Conservation (phyloP, 2,888 invertebrate genomes). For the Prosopocoilus inquinatus region DNA sequence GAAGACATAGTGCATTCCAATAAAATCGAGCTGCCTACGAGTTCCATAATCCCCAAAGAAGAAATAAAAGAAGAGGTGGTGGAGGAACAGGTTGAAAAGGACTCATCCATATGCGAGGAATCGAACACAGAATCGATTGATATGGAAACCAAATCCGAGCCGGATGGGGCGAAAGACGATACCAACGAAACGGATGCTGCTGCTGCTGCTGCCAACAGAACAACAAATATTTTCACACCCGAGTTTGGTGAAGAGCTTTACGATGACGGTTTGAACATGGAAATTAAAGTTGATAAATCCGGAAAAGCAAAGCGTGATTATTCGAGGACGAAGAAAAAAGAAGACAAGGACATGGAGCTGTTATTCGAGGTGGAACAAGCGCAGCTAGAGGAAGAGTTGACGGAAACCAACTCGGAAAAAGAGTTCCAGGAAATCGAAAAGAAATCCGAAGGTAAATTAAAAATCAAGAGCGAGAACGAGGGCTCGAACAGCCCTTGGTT, state of each 20-base stretch:
- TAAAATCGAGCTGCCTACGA: conserved; percentile 12
- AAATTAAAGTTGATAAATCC: conserved; percentile 61
- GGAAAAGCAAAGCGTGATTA: conserved; percentile 64
- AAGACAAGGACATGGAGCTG: conserved; percentile 52
- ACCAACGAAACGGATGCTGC: conserved; percentile 14
- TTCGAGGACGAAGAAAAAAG: conserved; percentile 54
- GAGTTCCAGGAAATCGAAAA: conserved; percentile 35
- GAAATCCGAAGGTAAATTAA: conserved; percentile 36
- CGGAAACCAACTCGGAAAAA: conserved; percentile 31
- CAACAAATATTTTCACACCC: conserved; percentile 30
- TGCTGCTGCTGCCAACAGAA: conserved; percentile 15
- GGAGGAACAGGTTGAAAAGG: conserved; percentile 29
- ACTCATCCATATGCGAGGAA: conserved; percentile 22
- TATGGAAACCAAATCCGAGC: conserved; percentile 31
- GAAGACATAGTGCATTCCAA: conserved; percentile 43
- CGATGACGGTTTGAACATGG: conserved; percentile 52
- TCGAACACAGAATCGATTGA: conserved; percentile 25
- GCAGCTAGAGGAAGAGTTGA: conserved; percentile 40
- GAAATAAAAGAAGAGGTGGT: conserved; percentile 24
- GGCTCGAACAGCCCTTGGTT: conserved; percentile 58
- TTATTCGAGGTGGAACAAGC: conserved; percentile 46
- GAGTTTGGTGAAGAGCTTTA: conserved; percentile 32
- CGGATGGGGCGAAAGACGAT: conserved; percentile 17
- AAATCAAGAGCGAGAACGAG: conserved; percentile 51
- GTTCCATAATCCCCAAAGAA: conserved; percentile 9